A percentile compares a stretch with the other conserved stretches of the same genome.
These are phyloP conservation scores for Leptinotarsa texana DNA, from an alignment of 1,140 invertebrate genomes.

Conservation along the genomic window DNA sequence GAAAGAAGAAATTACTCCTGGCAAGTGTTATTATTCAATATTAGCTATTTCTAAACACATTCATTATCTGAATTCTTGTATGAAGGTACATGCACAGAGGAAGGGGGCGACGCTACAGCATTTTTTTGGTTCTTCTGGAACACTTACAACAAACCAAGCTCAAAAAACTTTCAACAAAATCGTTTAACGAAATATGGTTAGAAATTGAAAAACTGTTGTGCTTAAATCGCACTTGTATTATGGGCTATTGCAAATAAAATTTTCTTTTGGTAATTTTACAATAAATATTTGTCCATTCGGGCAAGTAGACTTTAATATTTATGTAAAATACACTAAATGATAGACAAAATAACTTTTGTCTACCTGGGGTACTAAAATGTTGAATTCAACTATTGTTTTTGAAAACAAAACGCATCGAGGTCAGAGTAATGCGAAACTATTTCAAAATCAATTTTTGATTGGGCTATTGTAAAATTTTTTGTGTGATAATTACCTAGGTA, in stretches of 20 bases:
- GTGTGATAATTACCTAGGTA: conserved; percentile 43
- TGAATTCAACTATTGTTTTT: conserved; percentile 40
- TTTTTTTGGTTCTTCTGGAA: conserved; percentile 32
- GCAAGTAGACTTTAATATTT: conserved; percentile 55
- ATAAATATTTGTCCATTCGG: conserved; percentile 57
- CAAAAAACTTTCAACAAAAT: conserved; percentile 37
- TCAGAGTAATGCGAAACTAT: conserved; percentile 15
- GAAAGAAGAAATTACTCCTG: too few relatives aligned
- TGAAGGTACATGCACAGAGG: background rate
- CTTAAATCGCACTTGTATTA: conserved; percentile 36
- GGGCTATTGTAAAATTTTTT: conserved; percentile 55
- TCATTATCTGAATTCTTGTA: too few relatives aligned
- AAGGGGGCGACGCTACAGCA: conserved; percentile 15
- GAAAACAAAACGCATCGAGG: conserved; percentile 22
- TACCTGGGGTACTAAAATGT: conserved; percentile 41
- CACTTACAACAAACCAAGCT: conserved; percentile 9
- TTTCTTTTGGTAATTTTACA: conserved; percentile 55
- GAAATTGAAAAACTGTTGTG: conserved; percentile 40
- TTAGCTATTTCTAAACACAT: too few relatives aligned
- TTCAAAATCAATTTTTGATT: conserved; percentile 39
- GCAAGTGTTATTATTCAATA: too few relatives aligned
- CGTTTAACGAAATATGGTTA: conserved; percentile 37
- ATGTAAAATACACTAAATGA: conserved; percentile 53
- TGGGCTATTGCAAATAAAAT: conserved; percentile 51
- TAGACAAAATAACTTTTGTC: conserved; percentile 18